Base-by-base conservation (phyloP, 2,113 vertebrate genomes). In the Protomyctophum bolini region DNA sequence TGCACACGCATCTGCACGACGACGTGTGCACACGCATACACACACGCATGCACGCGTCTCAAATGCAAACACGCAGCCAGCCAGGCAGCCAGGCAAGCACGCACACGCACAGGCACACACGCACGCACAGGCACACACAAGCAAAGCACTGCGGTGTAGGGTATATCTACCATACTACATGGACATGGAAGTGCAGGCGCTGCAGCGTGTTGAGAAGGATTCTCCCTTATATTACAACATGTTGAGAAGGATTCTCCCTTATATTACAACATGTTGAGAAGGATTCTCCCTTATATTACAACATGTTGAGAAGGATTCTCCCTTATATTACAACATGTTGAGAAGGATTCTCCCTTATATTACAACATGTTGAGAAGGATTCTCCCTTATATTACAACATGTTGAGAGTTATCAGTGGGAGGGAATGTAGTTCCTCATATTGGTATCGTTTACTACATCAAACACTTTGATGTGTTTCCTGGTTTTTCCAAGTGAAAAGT, bases 91-190 rank as follows among this genome's bases (percentile, higher is more conserved):
- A 54, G 3, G 9, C 45, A 12, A 1, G 11, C 50, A 41, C 33
- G 41, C 51, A 56, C 50, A 15, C 29, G 45, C 28, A 28, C 29
- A 67, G 2, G 49, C 62, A 51, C 14, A 49, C 62, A 21, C 61
- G 49, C 61, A 63, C 61, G 47, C 61, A 63, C 61, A 47, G n/a
- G 7, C 46, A 47, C 61, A 41, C 33, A 62, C 60, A 63, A 73
- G 80, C 63, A 83, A 81, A 80, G 86, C 79, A 84, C 80, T 78
- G 83, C 80, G 86, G 81, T 82, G 73, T 83, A 86, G 81, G 79
- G 66, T 78, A 70, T 72, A 86, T 86, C 72, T 80, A 74, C 82
- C 82, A 71, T 69, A 58, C 81, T 75, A 83, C 81, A 72, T 76
- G 33, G 11, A 58, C 65, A 73, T 68, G 63, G 77, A 68, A 29